Conservation (phyloP, 2,797 vertebrate genomes). For the Poliocrania exsul region DNA sequence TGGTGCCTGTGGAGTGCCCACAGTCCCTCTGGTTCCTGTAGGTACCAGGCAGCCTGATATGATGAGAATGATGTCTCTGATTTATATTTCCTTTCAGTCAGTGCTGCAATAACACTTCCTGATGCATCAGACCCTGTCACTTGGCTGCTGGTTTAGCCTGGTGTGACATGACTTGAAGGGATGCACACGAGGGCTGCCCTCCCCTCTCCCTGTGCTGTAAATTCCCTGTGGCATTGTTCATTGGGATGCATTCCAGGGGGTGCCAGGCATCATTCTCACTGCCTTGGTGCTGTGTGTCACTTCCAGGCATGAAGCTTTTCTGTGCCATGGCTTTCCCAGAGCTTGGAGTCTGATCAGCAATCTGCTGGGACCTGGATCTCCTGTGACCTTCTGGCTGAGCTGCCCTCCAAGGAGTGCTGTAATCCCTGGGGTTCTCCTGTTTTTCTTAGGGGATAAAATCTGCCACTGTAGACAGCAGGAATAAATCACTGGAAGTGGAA, state of each 20-base stretch:
- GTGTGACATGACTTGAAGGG: not conserved
- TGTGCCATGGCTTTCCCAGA: not conserved
- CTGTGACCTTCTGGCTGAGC: not conserved
- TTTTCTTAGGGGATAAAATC: not conserved
- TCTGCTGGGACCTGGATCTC: not conserved
- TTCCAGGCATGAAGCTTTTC: not conserved
- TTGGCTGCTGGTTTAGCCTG: not conserved
- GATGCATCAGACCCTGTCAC: not conserved
- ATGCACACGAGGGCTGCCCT: not conserved
- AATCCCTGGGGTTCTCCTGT: not conserved
- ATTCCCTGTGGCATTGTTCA: not conserved
- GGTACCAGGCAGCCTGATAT: not conserved
- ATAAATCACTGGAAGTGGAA: not conserved
- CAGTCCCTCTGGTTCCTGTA: fast-evolving
- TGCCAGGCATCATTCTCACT: too few species aligned
- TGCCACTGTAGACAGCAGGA: not conserved
- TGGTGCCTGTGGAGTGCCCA: not conserved
- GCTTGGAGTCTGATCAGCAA: not conserved
- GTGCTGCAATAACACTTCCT: not conserved
- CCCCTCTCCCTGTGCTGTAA: not conserved
- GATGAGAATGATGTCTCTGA: not conserved
- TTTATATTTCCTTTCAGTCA: not conserved
- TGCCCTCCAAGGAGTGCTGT: fast-evolving
- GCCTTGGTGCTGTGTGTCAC: not conserved
- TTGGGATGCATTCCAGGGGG: not conserved